Evolutionary conservation across 1,140 invertebrate species (phyloP), one percentile per base, ranked within the genome.

Genomic region (Drosophila murphyi): DNA sequence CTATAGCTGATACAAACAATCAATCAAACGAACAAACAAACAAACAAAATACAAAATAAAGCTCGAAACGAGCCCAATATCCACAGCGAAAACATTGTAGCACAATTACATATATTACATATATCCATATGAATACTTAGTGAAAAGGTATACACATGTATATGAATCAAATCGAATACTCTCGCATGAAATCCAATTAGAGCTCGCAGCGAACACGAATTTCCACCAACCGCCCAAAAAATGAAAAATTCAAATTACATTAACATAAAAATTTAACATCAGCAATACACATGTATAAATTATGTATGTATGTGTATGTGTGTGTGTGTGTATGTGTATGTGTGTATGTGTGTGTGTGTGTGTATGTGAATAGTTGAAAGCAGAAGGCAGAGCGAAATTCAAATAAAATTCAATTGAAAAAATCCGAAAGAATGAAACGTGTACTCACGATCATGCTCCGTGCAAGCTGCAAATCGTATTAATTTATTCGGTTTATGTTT

Each of bases 361-460:
- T 35, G 48, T 60, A 47, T 57, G 51, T 74, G 65, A 80, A 78
- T 72, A 80, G 80, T 77, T 69, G 56, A 83, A 50, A 71, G 56
- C 72, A 56, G 32, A 54, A 39, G 48, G 54, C 35, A 69, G 60
- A 72, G 55, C 64, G 67, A 62, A 63, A 61, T 62, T 56, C 34
- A 72, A 70, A 76, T 59, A 69, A 85, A 85, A 85, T 77, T 75
- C 45, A 76, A 82, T 77, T 50, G 72, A 87, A 87, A 69, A 62
- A 61, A 47, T 81, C 57, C 52, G 64, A 89, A 89, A 81, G 85
- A 81, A 85, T 80, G 87, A 89, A 90, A 92, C 82, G 91, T 92
- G 94, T 96, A 96, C 95, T 96, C 95, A 96, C 95, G 94, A 96
- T 95, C 95, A 96, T 96, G 95, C 95, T 96, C 95, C 95, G 95